A percentile compares a stretch with the other conserved stretches of the same genome.
These are phyloP conservation scores for Ericerus pela DNA, from an alignment of 1,140 invertebrate genomes.

Conservation along the genomic window DNA sequence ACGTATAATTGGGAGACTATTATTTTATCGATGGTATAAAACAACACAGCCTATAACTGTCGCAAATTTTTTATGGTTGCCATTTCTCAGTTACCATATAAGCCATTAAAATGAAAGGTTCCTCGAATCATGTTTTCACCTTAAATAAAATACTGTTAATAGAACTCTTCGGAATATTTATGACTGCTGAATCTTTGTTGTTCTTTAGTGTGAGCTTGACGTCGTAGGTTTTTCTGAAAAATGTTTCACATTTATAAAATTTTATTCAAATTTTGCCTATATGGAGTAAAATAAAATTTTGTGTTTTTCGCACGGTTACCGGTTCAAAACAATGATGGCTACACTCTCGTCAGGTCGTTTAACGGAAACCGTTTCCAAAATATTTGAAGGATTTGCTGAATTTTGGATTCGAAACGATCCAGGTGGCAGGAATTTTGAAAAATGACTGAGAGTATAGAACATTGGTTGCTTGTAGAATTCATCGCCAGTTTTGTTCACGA, in stretches of 20 bases:
- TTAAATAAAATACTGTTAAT: too few species aligned
- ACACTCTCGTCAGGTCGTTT: slow-evolving; percentile 37
- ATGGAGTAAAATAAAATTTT: too few species aligned
- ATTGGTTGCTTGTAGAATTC: slow-evolving; percentile 82
- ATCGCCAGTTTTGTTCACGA: slow-evolving; percentile 45
- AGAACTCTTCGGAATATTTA: neutral
- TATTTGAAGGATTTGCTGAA: neutral
- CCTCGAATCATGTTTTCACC: too few species aligned
- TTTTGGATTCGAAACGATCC: slow-evolving; percentile 38
- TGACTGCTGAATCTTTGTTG: neutral
- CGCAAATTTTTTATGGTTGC: too few species aligned
- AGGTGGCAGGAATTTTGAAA: slow-evolving; percentile 60
- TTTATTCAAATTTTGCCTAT: too few species aligned
- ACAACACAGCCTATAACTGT: too few species aligned
- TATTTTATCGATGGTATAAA: too few species aligned
- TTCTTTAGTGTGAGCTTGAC: neutral
- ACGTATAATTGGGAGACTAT: too few species aligned
- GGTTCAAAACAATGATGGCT: slow-evolving; percentile 45
- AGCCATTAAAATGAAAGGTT: too few species aligned
- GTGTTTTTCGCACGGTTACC: slow-evolving; percentile 34
- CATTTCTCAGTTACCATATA: too few species aligned
- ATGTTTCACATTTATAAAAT: neutral
- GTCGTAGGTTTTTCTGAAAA: neutral
- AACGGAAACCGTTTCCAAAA: slow-evolving; percentile 37
- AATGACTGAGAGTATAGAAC: slow-evolving; percentile 74